phyloP scores from a whole-genome alignment of 2,797 vertebrate species.

The Xenops minutus region DNA sequence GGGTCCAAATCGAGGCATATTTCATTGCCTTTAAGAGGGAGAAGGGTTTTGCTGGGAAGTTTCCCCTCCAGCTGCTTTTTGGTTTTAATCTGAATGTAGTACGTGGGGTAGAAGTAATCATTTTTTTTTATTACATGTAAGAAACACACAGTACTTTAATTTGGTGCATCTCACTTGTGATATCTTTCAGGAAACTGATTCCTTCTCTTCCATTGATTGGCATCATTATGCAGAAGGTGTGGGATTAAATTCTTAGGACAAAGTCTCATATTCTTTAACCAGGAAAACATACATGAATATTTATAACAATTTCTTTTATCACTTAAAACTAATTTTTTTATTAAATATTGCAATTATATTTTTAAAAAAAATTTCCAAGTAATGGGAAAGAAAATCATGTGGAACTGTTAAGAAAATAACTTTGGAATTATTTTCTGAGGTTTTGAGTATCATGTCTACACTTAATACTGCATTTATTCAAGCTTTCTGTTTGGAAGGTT shows the following conservation, averaged over 20 bases:
- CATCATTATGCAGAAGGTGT: neutral
- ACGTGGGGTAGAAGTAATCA: neutral
- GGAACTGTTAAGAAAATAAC: neutral
- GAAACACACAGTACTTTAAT: neutral
- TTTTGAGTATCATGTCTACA: neutral
- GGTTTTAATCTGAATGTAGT: neutral
- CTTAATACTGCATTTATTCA: neutral
- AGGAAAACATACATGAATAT: neutral
- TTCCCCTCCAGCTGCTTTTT: neutral
- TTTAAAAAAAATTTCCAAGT: accelerated
- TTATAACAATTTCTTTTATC: neutral
- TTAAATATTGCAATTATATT: neutral
- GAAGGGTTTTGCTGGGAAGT: neutral
- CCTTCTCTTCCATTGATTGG: neutral
- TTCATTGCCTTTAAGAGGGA: neutral
- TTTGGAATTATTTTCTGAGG: neutral
- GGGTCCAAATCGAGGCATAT: neutral
- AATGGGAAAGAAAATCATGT: neutral
- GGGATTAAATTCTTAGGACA: neutral
- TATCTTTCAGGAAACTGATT: neutral
- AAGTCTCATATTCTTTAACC: neutral
- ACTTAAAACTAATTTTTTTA: neutral
- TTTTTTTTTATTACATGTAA: neutral
- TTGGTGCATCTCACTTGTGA: neutral
- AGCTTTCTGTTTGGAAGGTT: neutral